Evolutionary conservation across 30 jellyfish, hydroid and myxozoan species (phyloP).

Genomic region (Morbakka virulenta): DNA sequence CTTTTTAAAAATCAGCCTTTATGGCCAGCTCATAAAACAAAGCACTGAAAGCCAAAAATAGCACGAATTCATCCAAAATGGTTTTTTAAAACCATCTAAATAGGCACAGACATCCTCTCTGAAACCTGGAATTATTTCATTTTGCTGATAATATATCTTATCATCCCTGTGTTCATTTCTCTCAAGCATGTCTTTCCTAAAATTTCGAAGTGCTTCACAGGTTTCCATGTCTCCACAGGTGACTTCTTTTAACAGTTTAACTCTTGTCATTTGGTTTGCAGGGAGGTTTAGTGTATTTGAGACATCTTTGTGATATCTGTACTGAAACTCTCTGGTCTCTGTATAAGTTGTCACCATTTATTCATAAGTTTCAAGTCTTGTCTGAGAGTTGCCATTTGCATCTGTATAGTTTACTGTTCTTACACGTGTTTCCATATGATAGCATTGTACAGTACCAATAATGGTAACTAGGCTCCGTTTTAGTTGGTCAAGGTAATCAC

Average conservation of each 20-base stretch:
- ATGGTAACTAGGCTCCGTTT: neutral
- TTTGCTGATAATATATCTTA: neutral
- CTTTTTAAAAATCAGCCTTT: constrained; percentile 12
- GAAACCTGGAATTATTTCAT: constrained; percentile 35
- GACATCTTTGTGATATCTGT: constrained; percentile 7
- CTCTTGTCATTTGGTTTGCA: constrained; percentile 23
- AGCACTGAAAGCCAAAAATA: constrained; percentile 35
- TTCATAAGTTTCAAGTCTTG: constrained; percentile 42
- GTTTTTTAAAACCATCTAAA: constrained; percentile 10
- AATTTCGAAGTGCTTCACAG: neutral
- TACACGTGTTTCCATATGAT: constrained; percentile 53
- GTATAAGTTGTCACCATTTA: constrained; percentile 40
- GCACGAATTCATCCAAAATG: constrained; percentile 50
- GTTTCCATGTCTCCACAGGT: constrained; percentile 57
- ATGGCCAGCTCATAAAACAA: constrained; percentile 43
- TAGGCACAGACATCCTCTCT: constrained; percentile 36
- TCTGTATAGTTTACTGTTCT: constrained; percentile 41
- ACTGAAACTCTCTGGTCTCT: constrained; percentile 18
- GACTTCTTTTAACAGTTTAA: constrained; percentile 27
- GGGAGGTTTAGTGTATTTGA: constrained; percentile 33
- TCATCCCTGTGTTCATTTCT: constrained; percentile 35
- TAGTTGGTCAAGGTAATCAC: constrained; percentile 5
- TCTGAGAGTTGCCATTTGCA: constrained; percentile 41
- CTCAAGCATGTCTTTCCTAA: constrained; percentile 19
- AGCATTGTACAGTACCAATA: constrained; percentile 23